Evolutionary conservation across 2,113 vertebrate species (phyloP), one percentile per base, ranked within the genome.

Genomic region (Urocynchramus pylzowi): DNA sequence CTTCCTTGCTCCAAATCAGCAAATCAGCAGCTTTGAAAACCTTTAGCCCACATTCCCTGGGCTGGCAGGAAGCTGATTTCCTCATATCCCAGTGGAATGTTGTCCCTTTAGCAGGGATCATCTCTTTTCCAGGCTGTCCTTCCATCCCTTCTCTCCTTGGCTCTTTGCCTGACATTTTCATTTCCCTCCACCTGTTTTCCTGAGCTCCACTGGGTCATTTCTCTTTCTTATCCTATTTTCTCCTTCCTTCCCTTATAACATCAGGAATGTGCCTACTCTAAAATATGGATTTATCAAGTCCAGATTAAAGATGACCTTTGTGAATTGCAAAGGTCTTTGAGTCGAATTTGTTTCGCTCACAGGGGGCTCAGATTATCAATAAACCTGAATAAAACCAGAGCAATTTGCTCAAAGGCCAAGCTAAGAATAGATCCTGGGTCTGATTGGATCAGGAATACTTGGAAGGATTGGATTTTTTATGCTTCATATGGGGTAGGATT

Each of bases 401-500:
- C 31, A 4, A 11, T 87, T 68, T 56, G 16, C 49, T 82, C 65
- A 84, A 71, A 89, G 70, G 27, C 65, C 61, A n/a, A 41, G 30
- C 57, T 85, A 56, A 85, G 67, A 93, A 91, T 49, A 87, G 50
- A 37, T 52, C 54, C 49, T 15, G 24, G 57, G 30, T 27, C 59
- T 53, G 33, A 28, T 50, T 85, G 86, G 41, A 80, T 65, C 70
- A 45, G 53, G 74, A 82, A 90, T 61, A 22, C 37, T 56, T 88
- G 45, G 69, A 85, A 82, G 81, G 87, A 84, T 67, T 91, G 75
- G 23, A 22, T 28, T 71, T 96, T 69, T 86, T 83, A 59, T 73
- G 82, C 94, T 85, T 93, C 42, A 8, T 61, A 65, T 85, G 78
- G 82, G 75, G 67, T 28, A 69, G 79, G 78, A 94, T 93, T 95